Evolutionary conservation across 64 coral and sea anemone species (phyloP).

Genomic region (Platygyra sinensis): DNA sequence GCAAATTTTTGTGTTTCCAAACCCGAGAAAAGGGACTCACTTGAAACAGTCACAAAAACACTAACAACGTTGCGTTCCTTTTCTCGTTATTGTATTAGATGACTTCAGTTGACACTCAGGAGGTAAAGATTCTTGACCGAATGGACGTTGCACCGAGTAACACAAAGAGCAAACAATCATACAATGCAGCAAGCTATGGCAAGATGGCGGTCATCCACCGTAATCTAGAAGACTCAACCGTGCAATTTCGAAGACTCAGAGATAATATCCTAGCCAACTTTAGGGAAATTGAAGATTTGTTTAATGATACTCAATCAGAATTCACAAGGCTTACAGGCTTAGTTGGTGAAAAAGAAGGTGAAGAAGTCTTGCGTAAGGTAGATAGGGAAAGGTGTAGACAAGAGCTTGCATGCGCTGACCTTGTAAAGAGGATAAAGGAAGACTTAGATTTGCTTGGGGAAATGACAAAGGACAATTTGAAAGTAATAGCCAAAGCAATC

Average conservation of each 20-base stretch:
- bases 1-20: too few species aligned
- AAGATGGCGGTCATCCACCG: not conserved
- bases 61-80: not conserved
- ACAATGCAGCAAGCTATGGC: not conserved
- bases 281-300: conserved; percentile 3
- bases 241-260: not conserved
- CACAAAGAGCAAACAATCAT: not conserved
- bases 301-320: not conserved
- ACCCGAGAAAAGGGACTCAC: too few species aligned
- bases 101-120: not conserved
- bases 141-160: not conserved
- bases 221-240: not conserved
- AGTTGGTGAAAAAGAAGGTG: not conserved
- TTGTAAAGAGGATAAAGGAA: not conserved
- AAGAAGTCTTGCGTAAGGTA: not conserved
- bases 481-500: not conserved
- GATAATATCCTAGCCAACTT: not conserved
- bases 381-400: not conserved
- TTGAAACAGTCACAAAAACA: too few species aligned
- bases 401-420: not conserved
- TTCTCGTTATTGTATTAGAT: not conserved
- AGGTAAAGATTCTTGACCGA: not conserved
- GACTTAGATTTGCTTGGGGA: not conserved
- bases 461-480: not conserved
- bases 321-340: not conserved